Percentiles rank a stretch among this genome's conserved stretches.
These are phyloP conservation scores for Tetranychus cinnabarinus DNA, from an alignment of 1,140 invertebrate species.

Conservation along the genomic window DNA sequence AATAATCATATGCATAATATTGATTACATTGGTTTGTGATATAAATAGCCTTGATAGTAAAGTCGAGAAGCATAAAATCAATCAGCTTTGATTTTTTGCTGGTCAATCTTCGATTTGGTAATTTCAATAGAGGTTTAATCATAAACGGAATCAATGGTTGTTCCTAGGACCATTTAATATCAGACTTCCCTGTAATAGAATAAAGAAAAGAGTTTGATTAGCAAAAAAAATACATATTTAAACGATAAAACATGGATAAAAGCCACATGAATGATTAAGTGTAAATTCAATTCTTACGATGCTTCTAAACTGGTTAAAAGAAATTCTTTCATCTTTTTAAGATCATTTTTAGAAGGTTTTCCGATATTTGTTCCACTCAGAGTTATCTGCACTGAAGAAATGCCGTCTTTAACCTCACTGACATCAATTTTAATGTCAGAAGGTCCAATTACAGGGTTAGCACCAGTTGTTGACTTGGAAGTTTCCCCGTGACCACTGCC, in stretches of 20 bases:
- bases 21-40: no score
- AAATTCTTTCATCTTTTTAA: constrained; percentile 25
- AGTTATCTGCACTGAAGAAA: constrained; percentile 25
- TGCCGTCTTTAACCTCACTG: constrained; percentile 21
- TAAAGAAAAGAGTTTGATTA: not conserved
- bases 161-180: not conserved
- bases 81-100: no score
- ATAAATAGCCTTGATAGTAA: no score
- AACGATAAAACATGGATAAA: no score
- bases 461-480: not conserved
- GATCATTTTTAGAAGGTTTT: constrained; percentile 17
- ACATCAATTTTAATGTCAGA: constrained; percentile 11
- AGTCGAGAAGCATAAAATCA: no score
- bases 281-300: constrained; percentile 26
- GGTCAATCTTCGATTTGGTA: no score
- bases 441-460: not conserved
- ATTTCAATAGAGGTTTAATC: no score
- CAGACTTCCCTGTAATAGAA: not conserved
- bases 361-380: constrained; percentile 13
- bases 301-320: constrained; percentile 26
- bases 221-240: no score
- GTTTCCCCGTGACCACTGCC: not conserved
- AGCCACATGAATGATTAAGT: no score
- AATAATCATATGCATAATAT: no score
- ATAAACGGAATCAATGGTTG: no score